A percentile compares a stretch with the other conserved stretches of the same genome.
phyloP scores from a whole-genome alignment of 2,797 vertebrate species.

The Semotilus atromaculatus region DNA sequence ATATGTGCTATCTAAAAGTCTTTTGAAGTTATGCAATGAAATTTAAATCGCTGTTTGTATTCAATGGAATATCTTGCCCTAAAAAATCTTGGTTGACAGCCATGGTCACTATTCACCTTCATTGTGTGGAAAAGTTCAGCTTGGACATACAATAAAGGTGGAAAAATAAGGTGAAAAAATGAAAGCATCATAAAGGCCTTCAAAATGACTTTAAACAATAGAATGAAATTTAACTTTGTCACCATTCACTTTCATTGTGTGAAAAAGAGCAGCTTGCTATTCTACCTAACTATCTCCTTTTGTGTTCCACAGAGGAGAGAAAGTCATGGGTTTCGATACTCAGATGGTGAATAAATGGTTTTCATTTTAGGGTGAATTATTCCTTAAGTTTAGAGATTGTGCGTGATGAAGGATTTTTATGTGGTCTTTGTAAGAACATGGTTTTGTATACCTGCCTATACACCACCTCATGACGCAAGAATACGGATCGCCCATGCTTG shows the following conservation, averaged over 20 bases:
- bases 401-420: neutral
- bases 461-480: conserved; percentile 11
- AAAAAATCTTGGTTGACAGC: no score
- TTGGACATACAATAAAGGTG: neutral
- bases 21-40: neutral
- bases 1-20: neutral
- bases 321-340: neutral
- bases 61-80: neutral
- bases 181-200: neutral
- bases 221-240: neutral
- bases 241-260: neutral
- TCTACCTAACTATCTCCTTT: neutral
- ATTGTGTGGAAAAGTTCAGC: neutral
- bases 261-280: neutral
- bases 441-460: conserved; percentile 18
- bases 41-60: neutral
- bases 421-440: neutral
- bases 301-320: neutral
- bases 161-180: neutral
- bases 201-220: neutral
- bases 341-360: neutral
- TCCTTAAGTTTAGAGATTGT: neutral
- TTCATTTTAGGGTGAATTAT: neutral
- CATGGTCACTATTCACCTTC: neutral
- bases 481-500: conserved; percentile 20